Conservation (phyloP, 2,888 invertebrate genomes). For the Acrobeloides nanus region DNA sequence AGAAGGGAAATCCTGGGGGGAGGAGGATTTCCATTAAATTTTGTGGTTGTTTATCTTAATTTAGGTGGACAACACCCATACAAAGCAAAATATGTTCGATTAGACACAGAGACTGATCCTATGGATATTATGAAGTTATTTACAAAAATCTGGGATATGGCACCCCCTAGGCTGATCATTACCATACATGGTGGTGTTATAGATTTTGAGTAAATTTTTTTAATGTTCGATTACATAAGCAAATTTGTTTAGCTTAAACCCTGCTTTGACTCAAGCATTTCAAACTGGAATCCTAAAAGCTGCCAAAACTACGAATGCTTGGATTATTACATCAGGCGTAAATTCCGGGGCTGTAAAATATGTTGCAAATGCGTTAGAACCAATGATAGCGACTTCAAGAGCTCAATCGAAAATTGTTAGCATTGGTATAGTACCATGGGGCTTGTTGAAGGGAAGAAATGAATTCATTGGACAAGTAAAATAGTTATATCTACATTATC, state of each 20-base stretch:
- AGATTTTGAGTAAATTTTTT: slow-evolving; percentile 67
- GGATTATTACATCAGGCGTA: slow-evolving; percentile 78
- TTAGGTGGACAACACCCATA: slow-evolving; percentile 52
- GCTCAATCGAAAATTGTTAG: slow-evolving; percentile 67
- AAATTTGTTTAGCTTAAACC: slow-evolving; percentile 68
- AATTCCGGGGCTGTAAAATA: slow-evolving; percentile 78
- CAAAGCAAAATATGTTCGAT: slow-evolving; percentile 74
- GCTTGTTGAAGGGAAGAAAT: slow-evolving; percentile 63
- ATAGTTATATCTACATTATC: too few relatives aligned
- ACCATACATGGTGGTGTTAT: slow-evolving; percentile 95
- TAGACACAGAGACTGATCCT: too few relatives aligned
- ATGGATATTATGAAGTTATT: slow-evolving; percentile 82
- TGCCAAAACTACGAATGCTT: slow-evolving; percentile 93
- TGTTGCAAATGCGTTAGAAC: slow-evolving; percentile 95
- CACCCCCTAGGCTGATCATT: slow-evolving; percentile 88
- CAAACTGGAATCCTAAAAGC: slow-evolving; percentile 89
- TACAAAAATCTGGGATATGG: slow-evolving; percentile 87
- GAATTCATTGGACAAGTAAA: slow-evolving; percentile 36
- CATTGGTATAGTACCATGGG: slow-evolving; percentile 97
- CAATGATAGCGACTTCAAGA: too few relatives aligned
- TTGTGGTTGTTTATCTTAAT: too few relatives aligned
- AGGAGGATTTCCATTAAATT: too few relatives aligned
- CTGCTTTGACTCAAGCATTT: slow-evolving; percentile 85
- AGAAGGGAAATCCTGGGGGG: too few relatives aligned
- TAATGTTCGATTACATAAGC: too few relatives aligned